These are phyloP conservation scores for Phalera bucephala DNA, from an alignment of 2,888 invertebrate species.

Conservation along the genomic window DNA sequence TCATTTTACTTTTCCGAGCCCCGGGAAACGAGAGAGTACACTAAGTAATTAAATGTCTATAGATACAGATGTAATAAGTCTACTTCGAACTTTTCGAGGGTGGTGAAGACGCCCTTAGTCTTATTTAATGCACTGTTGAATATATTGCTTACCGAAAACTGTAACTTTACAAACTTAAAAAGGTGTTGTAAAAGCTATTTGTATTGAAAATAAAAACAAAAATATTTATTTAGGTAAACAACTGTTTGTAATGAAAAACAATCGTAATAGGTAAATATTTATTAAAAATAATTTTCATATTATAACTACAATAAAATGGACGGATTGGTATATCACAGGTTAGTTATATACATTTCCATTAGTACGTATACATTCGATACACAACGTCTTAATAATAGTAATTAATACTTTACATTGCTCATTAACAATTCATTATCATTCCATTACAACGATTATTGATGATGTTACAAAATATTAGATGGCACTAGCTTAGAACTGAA, in stretches of 20 bases:
- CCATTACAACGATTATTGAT: slow-evolving; percentile 9
- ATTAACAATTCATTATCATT: slow-evolving; percentile 5
- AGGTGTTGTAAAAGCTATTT: too few species aligned
- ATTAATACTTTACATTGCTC: slow-evolving; percentile 16
- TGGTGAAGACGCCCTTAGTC: too few species aligned
- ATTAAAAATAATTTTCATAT: slow-evolving; percentile 36
- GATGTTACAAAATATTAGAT: slow-evolving; percentile 30
- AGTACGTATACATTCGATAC: slow-evolving; percentile 29
- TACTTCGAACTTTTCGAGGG: too few species aligned
- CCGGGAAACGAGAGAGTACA: too few species aligned
- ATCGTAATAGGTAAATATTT: slow-evolving; percentile 33
- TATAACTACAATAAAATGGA: slow-evolving; percentile 58
- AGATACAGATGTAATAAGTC: too few species aligned
- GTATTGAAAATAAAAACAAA: too few species aligned
- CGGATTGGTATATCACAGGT: slow-evolving; percentile 79
- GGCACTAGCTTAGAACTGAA: slow-evolving; percentile 29
- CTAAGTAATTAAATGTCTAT: too few species aligned
- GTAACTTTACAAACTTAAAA: too few species aligned
- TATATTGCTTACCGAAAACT: too few species aligned
- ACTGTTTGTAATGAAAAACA: slow-evolving; percentile 9
- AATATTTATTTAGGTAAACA: too few species aligned
- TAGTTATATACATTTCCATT: slow-evolving; percentile 66
- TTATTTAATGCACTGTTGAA: too few species aligned
- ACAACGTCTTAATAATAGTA: slow-evolving; percentile 13
- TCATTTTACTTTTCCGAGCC: too few species aligned